phyloP scores from a whole-genome alignment of 2,113 vertebrate species.

The Oryzias celebensis region DNA sequence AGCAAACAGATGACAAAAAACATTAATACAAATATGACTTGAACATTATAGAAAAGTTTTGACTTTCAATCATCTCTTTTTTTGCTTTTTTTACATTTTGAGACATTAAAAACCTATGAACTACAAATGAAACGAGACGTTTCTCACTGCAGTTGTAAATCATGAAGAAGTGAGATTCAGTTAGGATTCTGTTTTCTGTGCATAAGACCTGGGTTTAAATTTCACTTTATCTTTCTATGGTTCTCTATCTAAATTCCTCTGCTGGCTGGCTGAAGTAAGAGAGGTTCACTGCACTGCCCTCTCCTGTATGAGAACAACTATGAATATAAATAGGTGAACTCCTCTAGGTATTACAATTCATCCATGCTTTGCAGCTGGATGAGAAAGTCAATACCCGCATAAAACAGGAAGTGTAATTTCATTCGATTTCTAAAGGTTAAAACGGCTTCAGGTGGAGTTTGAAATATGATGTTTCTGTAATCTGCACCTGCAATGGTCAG shows the following conservation, averaged over 20 bases:
- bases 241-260: constrained; percentile 54
- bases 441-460: constrained; percentile 28
- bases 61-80: neutral
- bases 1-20: constrained; percentile 25
- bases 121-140: constrained; percentile 45
- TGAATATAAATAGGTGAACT: constrained; percentile 69
- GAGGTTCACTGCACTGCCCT: constrained; percentile 62
- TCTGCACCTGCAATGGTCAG: constrained; percentile 7
- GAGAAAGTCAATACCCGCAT: constrained; percentile 67
- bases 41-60: neutral
- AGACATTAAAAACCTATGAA: constrained; percentile 27
- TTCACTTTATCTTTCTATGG: constrained; percentile 59
- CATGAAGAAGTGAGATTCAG: constrained; percentile 48
- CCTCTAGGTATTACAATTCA: constrained; percentile 63
- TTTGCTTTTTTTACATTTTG: neutral
- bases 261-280: constrained; percentile 50
- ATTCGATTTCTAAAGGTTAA: constrained; percentile 51
- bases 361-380: constrained; percentile 46
- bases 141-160: constrained; percentile 37
- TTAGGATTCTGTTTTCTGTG: constrained; percentile 57
- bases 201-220: constrained; percentile 60
- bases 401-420: constrained; percentile 51
- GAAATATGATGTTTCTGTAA: constrained; percentile 13
- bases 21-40: neutral
- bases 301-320: constrained; percentile 61